Percentiles rank a stretch among this genome's conserved stretches.
Conservation (phyloP, 2,113 vertebrate genomes). For the Cariama cristata region DNA sequence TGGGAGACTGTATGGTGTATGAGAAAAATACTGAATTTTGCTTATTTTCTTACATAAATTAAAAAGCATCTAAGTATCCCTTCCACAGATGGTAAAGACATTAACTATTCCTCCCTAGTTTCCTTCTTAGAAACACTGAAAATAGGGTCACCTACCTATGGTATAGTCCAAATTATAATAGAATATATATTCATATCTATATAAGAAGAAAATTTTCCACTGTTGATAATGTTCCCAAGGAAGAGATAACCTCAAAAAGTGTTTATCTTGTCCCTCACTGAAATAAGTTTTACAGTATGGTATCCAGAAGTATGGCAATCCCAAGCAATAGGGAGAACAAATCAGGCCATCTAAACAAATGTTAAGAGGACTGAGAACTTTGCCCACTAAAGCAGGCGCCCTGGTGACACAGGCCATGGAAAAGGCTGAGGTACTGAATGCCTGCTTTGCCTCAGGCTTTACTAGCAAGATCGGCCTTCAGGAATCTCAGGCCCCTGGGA, state of each 20-base stretch:
- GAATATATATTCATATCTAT: background rate
- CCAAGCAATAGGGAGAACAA: background rate
- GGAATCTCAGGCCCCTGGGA: too few relatives aligned
- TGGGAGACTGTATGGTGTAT: background rate
- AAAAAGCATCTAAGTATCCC: background rate
- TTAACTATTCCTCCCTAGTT: background rate
- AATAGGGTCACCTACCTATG: background rate
- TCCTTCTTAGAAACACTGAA: background rate
- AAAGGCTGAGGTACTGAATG: background rate
- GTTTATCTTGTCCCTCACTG: background rate
- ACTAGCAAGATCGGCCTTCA: too few relatives aligned
- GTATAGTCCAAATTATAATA: background rate
- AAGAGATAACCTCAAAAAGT: background rate
- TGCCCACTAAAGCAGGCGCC: background rate
- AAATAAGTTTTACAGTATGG: background rate
- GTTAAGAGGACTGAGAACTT: background rate
- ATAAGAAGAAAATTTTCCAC: background rate
- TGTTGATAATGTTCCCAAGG: background rate
- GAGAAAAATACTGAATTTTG: background rate
- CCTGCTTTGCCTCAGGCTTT: background rate
- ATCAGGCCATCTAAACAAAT: background rate
- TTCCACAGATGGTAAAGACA: background rate
- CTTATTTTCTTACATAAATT: background rate
- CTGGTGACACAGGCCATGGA: background rate
- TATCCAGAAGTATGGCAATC: background rate